Percentiles rank a stretch among this genome's conserved stretches.
Evolutionary conservation across 37 sponge, comb jelly and placozoan species (phyloP).

Genomic region (Geodia barretti): DNA sequence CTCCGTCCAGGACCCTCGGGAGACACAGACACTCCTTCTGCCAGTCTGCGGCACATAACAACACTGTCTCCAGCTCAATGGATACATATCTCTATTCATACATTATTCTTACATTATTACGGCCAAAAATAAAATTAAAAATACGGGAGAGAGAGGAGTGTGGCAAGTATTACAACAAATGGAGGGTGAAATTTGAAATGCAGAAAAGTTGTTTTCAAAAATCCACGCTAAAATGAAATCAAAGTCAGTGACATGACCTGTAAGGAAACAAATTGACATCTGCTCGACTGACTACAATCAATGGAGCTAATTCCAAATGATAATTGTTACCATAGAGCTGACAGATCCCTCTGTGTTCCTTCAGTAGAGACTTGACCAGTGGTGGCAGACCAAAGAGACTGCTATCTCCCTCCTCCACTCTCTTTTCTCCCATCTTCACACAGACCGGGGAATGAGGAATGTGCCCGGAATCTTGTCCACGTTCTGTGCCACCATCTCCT

Average conservation of each 20-base stretch:
- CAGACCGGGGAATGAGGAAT: not conserved
- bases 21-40: constrained; percentile 72
- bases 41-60: constrained; percentile 62
- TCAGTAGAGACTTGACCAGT: constrained; percentile 45
- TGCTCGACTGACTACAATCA: too few species aligned
- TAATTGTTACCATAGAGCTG: constrained; percentile 80
- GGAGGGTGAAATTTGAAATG: too few species aligned
- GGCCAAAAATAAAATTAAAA: too few species aligned
- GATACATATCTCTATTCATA: not conserved
- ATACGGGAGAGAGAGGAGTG: too few species aligned
- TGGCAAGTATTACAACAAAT: too few species aligned
- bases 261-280: too few species aligned
- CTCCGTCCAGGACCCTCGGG: constrained; percentile 28
- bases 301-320: too few species aligned
- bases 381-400: constrained; percentile 82
- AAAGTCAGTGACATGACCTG: too few species aligned
- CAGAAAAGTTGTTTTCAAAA: too few species aligned
- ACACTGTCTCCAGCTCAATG: not conserved
- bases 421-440: not conserved
- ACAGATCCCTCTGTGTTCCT: constrained; percentile 57
- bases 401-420: constrained; percentile 2
- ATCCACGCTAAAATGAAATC: too few species aligned
- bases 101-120: too few species aligned
- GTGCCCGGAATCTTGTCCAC: not conserved
- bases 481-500: not conserved